Conservation (phyloP, 2,888 invertebrate genomes). For the Megaustenia siamemsis region DNA sequence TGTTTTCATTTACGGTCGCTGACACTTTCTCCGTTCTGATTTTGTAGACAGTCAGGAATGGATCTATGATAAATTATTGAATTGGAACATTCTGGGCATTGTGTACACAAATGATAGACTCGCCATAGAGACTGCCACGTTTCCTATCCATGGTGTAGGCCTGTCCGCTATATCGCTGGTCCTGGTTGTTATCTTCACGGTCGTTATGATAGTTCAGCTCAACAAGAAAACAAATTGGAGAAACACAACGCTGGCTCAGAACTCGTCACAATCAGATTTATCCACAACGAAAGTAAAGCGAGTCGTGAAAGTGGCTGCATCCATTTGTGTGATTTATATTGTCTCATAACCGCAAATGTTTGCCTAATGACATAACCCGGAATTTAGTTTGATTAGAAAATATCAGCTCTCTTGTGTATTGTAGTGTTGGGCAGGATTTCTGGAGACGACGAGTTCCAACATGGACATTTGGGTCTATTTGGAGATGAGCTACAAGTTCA, state of each 20-base stretch:
- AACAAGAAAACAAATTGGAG: slow-evolving; percentile 37
- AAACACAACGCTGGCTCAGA: neutral
- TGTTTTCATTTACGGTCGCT: neutral
- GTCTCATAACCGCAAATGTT: neutral
- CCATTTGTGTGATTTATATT: neutral
- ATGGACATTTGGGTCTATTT: neutral
- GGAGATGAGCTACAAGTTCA: neutral
- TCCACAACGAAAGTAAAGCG: neutral
- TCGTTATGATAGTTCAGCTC: slow-evolving; percentile 1
- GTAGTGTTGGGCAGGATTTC: neutral
- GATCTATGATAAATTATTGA: neutral
- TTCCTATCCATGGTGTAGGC: slow-evolving; percentile 4
- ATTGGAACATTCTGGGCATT: neutral
- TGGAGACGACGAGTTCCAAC: neutral
- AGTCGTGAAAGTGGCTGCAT: slow-evolving; percentile 18
- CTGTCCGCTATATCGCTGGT: neutral
- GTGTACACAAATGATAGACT: neutral
- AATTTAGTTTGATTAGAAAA: neutral
- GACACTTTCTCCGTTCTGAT: slow-evolving; percentile 15
- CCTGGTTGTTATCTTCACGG: neutral
- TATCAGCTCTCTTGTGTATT: neutral
- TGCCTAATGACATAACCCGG: neutral
- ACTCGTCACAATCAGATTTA: neutral
- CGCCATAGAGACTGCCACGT: neutral
- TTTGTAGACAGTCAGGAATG: slow-evolving; percentile 10